Evolutionary conservation across 2,113 vertebrate genomes (phyloP), one percentile per base, ranked within the genome.

Genomic region (Ophthalmolycus amberensis): DNA sequence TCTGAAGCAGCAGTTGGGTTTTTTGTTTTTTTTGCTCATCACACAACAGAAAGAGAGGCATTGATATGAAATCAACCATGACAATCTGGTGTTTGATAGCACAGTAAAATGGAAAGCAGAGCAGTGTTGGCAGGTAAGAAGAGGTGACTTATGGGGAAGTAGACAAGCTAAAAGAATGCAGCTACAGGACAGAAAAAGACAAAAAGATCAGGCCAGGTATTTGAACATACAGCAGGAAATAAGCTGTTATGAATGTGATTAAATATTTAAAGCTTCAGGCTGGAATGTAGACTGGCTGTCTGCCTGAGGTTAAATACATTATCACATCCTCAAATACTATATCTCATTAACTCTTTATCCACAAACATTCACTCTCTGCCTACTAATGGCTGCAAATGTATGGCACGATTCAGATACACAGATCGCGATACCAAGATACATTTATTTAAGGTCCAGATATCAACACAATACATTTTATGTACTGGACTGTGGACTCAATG

Each of bases 231-330:
- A 58, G 14, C 16, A 64, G 38, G 5, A 68, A n/a, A n/a, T 5
- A 64, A 0, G 14, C 22, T 9, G 1, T 46, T 64, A 46, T 1
- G 67, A 46, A 80, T 68, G 7, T 62, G 20, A 75, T 50, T 22
- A 18, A 32, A 65, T 38, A 6, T 34, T 52, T 42, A 46, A 67
- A 2, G 38, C 20, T 27, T 42, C n/a, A 42, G 0, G 4, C 1
- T 82, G 81, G 83, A 93, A 94, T 92, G 87, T 20, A 74, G 80
- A 87, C 37, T 25, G 48, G 48, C 79, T 76, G 59, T 46, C 15
- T 89, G 66, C 65, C 75, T 75, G 2, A 67, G 20, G 74, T 56
- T 77, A 59, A 73, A 90, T 27, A 44, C 42, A 68, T 18, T 3
- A 48, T 50, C 54, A 76, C 15, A 82, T 74, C 34, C 48, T 71